These are phyloP conservation scores for Scomber scombrus DNA, from an alignment of 2,113 vertebrate species.

Conservation along the genomic window DNA sequence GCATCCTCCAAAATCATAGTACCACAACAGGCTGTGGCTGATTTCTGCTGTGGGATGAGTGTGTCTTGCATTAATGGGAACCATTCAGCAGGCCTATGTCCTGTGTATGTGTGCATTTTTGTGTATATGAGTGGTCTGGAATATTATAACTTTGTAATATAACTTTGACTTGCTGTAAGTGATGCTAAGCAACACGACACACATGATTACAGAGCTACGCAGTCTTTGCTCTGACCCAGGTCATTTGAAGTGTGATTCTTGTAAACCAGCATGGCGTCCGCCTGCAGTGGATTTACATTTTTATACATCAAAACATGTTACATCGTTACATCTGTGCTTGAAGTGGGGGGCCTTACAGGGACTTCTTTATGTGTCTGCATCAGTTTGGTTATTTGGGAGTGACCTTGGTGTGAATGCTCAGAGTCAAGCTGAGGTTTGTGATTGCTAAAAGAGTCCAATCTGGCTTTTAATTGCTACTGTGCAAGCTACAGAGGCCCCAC, in stretches of 20 bases:
- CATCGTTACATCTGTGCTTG: slow-evolving; percentile 23
- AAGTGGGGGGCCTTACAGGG: slow-evolving; percentile 2
- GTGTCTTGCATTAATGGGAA: slow-evolving; percentile 60
- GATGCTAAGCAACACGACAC: slow-evolving; percentile 46
- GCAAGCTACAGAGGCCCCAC: slow-evolving; percentile 45
- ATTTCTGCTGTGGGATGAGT: slow-evolving; percentile 51
- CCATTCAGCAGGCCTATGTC: slow-evolving; percentile 20
- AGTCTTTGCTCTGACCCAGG: slow-evolving; percentile 32
- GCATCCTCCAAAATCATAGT: slow-evolving; percentile 42
- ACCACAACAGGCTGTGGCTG: slow-evolving; percentile 48
- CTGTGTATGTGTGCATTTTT: slow-evolving; percentile 21
- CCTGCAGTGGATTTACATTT: slow-evolving; percentile 26
- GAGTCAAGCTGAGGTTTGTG: slow-evolving; percentile 57
- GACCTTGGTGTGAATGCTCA: slow-evolving; percentile 40
- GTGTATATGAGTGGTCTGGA: slow-evolving; percentile 16
- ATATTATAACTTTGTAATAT: no score
- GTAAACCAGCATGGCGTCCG: slow-evolving; percentile 51
- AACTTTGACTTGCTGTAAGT: slow-evolving; percentile 46
- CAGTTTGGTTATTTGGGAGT: background rate
- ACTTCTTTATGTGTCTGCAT: background rate
- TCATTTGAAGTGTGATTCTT: slow-evolving; percentile 49
- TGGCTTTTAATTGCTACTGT: slow-evolving; percentile 71
- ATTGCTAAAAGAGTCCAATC: slow-evolving; percentile 56
- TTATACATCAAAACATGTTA: slow-evolving; percentile 40
- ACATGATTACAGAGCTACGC: slow-evolving; percentile 20